phyloP scores from a whole-genome alignment of 2,113 vertebrate genomes.

The Otis tarda region DNA sequence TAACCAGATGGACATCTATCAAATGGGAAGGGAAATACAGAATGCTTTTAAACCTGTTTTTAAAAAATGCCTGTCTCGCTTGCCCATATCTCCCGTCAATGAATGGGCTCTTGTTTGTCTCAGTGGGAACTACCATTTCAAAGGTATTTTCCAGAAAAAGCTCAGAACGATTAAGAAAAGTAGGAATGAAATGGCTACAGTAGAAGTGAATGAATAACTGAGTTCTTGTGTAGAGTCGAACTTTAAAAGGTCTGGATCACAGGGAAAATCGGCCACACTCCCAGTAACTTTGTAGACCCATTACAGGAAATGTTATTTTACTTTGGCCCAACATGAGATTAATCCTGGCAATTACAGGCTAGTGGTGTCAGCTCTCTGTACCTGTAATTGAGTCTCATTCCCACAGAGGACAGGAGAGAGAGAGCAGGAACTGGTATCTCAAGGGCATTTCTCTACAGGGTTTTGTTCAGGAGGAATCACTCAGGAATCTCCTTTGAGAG shows the following conservation, averaged over 20 bases:
- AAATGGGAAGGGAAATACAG: background rate
- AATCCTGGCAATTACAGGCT: background rate
- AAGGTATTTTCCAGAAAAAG: background rate
- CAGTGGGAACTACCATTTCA: background rate
- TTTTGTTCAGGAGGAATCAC: background rate
- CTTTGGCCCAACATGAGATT: background rate
- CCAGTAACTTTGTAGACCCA: background rate
- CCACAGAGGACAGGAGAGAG: background rate
- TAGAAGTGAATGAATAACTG: background rate
- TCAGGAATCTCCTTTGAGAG: background rate
- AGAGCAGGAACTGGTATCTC: background rate
- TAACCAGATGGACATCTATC: background rate
- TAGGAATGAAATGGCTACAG: background rate
- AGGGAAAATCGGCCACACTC: background rate
- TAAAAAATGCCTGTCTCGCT: background rate
- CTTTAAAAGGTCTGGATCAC: background rate
- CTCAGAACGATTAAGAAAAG: background rate
- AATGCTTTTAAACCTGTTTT: background rate
- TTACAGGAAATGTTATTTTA: background rate
- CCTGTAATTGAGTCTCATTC: background rate
- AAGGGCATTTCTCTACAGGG: background rate
- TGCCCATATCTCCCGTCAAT: accelerated
- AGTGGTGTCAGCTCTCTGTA: background rate
- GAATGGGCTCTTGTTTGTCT: background rate
- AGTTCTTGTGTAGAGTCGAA: background rate